Percentiles rank a stretch among this genome's conserved stretches.
phyloP scores from a whole-genome alignment of 1,140 invertebrate species.

The Nomia melanderi region DNA sequence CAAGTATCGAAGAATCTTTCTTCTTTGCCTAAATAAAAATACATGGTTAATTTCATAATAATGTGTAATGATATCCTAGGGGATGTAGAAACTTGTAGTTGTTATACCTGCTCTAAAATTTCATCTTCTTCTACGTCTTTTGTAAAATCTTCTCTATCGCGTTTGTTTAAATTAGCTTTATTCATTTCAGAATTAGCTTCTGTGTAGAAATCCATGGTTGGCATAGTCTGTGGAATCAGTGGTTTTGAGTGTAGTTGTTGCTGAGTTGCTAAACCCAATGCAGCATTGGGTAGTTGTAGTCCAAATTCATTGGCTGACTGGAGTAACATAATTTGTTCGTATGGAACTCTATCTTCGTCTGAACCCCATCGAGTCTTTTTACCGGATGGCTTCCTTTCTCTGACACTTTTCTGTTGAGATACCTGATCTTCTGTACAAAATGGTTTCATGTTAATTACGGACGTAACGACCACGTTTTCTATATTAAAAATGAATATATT shows the following conservation, averaged over 20 bases:
- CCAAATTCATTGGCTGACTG: conserved; percentile 76
- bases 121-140: conserved; percentile 81
- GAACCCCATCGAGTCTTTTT: conserved; percentile 80
- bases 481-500: conserved; percentile 18
- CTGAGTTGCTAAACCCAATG: conserved; percentile 70
- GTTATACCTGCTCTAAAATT: conserved; percentile 68
- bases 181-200: conserved; percentile 64
- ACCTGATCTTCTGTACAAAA: conserved; percentile 49
- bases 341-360: conserved; percentile 78
- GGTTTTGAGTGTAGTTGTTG: conserved; percentile 61
- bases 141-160: conserved; percentile 72
- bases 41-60: not conserved
- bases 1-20: conserved; percentile 46
- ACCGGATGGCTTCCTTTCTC: conserved; percentile 73
- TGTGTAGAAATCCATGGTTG: conserved; percentile 73
- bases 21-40: conserved; percentile 62
- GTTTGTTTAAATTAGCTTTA: conserved; percentile 78
- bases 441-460: conserved; percentile 2
- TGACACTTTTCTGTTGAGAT: conserved; percentile 64
- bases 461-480: not conserved
- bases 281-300: conserved; percentile 72
- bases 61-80: too few species aligned
- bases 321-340: conserved; percentile 77
- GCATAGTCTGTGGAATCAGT: conserved; percentile 35
- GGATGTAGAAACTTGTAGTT: conserved; percentile 21